Conservation (phyloP, 2,113 vertebrate genomes). For the Pleuronectes platessa region DNA sequence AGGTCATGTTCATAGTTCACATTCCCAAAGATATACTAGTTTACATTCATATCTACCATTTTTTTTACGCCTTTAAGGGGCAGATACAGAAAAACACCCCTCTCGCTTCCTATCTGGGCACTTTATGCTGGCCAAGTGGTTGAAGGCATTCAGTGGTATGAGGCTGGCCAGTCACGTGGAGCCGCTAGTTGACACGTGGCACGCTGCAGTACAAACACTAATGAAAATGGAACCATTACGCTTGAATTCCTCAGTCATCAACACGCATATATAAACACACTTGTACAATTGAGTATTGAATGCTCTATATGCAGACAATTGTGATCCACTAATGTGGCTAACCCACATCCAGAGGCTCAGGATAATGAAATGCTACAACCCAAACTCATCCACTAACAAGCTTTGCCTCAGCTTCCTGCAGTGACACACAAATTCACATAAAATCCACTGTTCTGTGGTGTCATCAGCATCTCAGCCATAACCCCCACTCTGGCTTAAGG, state of each 20-base stretch:
- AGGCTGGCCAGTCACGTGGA: slow-evolving; percentile 20
- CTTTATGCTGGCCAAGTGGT: not conserved
- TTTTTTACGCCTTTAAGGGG: not conserved
- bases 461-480: not conserved
- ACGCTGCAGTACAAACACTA: slow-evolving; percentile 18
- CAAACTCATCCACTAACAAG: slow-evolving; percentile 24
- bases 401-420: slow-evolving; percentile 3
- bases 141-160: slow-evolving; percentile 4
- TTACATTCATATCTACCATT: no score
- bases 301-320: slow-evolving; percentile 44
- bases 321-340: slow-evolving; percentile 51
- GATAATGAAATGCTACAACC: slow-evolving; percentile 42
- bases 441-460: slow-evolving; percentile 4
- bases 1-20: no score
- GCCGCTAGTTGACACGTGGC: slow-evolving; percentile 28
- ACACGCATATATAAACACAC: slow-evolving; percentile 11
- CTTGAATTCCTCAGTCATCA: slow-evolving; percentile 37
- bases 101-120: not conserved
- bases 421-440: slow-evolving; percentile 3
- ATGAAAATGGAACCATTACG: slow-evolving; percentile 47
- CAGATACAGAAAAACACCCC: not conserved
- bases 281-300: slow-evolving; percentile 35
- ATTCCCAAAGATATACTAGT: no score
- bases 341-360: slow-evolving; percentile 52
- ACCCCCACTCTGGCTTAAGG: slow-evolving; percentile 27